Conservation (phyloP, 2,888 invertebrate species). For the Tetheella fluctuosa region DNA sequence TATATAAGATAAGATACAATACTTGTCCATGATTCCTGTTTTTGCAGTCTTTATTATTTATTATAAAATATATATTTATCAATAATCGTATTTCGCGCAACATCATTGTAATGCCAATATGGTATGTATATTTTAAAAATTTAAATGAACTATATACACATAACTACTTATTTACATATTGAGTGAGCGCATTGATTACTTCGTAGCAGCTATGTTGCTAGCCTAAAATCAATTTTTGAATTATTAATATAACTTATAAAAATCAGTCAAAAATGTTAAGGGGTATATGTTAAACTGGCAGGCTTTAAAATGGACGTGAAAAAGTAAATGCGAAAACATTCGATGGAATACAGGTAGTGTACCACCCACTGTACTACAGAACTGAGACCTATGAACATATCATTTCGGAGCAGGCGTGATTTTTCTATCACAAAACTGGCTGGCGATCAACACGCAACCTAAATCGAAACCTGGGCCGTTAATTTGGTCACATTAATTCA, state of each 20-base stretch:
- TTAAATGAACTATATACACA: conserved; percentile 46
- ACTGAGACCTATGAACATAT: too few relatives aligned
- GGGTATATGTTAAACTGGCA: background rate
- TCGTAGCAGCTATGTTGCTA: conserved; percentile 38
- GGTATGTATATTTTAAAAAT: background rate
- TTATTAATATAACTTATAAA: conserved; percentile 42
- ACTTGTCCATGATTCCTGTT: conserved; percentile 7
- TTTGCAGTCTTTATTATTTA: conserved; percentile 6
- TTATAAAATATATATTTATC: background rate
- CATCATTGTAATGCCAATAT: background rate
- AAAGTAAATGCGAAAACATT: background rate
- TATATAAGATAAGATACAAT: background rate
- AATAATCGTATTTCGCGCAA: conserved; percentile 1
- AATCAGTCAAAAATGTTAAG: conserved; percentile 66
- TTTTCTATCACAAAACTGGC: too few relatives aligned
- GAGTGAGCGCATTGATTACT: conserved; percentile 32
- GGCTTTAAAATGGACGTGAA: background rate
- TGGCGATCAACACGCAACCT: background rate
- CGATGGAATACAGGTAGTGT: too few relatives aligned
- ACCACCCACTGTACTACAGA: background rate
- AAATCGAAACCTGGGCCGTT: too few relatives aligned
- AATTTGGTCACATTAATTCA: too few relatives aligned
- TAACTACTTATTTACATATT: conserved; percentile 49
- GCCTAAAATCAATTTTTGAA: conserved; percentile 25
- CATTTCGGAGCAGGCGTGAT: too few relatives aligned